Percentiles rank a stretch among this genome's conserved stretches.
These are phyloP conservation scores for Gymnogyps californianus DNA, from an alignment of 2,113 vertebrate genomes.

Conservation along the genomic window DNA sequence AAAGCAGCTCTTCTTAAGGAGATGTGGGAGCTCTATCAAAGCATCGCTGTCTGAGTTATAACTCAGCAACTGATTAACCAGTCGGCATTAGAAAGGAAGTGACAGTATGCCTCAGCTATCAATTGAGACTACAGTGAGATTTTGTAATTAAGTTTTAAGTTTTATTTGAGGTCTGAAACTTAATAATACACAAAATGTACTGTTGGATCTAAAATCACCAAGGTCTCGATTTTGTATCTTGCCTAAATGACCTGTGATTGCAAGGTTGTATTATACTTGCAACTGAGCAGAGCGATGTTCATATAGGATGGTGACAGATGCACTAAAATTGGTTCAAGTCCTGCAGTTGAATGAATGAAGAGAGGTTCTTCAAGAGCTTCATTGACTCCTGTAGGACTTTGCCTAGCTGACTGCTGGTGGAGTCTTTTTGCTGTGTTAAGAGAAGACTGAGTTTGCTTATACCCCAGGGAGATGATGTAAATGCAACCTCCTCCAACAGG, in stretches of 20 bases:
- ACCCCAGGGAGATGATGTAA: not conserved
- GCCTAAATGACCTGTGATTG: conserved; percentile 55
- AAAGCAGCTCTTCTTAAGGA: not conserved
- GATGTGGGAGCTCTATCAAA: not conserved
- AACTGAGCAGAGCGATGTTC: conserved; percentile 22
- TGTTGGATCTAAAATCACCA: conserved; percentile 52
- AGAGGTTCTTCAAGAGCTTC: conserved; percentile 31
- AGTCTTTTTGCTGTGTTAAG: not conserved
- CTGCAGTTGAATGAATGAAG: conserved; percentile 44
- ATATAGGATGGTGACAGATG: conserved; percentile 38
- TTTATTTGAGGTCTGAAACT: conserved; percentile 44
- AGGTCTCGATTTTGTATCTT: conserved; percentile 35
- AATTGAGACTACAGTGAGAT: not conserved
- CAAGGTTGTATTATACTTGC: conserved; percentile 51
- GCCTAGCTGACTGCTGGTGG: not conserved
- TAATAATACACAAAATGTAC: conserved; percentile 48
- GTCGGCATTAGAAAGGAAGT: not conserved
- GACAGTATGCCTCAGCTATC: not conserved
- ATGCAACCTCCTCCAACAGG: not conserved
- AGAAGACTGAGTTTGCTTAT: not conserved
- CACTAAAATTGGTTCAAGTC: conserved; percentile 55
- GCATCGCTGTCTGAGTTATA: not conserved
- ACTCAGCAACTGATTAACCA: conserved; percentile 28
- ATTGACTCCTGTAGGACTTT: conserved; percentile 31
- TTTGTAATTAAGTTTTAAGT: not conserved